Base-by-base conservation (phyloP, 1,140 invertebrate species). In the Drosophila lacteicornis region DNA sequence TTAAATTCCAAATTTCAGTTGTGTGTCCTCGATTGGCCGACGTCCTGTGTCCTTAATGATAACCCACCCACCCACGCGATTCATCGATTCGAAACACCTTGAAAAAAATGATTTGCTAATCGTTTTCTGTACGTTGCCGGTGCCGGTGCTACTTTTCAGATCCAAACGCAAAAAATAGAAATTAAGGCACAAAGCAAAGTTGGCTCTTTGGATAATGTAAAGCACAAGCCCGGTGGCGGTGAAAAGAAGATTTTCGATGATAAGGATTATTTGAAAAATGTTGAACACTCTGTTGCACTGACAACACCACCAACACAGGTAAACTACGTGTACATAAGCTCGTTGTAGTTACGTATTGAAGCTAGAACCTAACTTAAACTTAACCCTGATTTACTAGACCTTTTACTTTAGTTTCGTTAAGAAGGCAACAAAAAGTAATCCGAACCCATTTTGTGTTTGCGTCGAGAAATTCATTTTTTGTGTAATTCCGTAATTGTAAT, bases 181-280 rank as follows among this genome's bases (percentile, higher is more conserved):
- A 95, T 97, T 92, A 97, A 97, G 93, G 97, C 96, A 66, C 95
- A 97, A 93, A 97, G 96, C 93, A 97, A 97, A 94, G 94, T 99
- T 75, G 97, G 97, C 57, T 99, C 98, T 25, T 92, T 99, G 94
- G 97, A 98, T 92, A 99, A 99, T 93, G 95, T 98, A 62, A 97
- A 98, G 92, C 96, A 99, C 94, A 97, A 95, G 93, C 97, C 98
- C 49, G 97, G 98, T 62, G 98, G 98, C 59, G 98, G 98, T 42
- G 97, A 97, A 60, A 96, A 97, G 93, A 97, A 97, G 94, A 98
- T 98, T 91, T 99, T 98, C 93, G 97, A 98, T 92, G 97, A 98
- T 94, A 98, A 97, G 93, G 97, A 97, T 69, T 99, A 99, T 94
- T 95, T 98, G 84, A 96, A 96, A 93, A 93, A 93, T 93, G 79